Base-by-base conservation (phyloP, 2,797 vertebrate genomes). In the Hybognathus amarus region DNA sequence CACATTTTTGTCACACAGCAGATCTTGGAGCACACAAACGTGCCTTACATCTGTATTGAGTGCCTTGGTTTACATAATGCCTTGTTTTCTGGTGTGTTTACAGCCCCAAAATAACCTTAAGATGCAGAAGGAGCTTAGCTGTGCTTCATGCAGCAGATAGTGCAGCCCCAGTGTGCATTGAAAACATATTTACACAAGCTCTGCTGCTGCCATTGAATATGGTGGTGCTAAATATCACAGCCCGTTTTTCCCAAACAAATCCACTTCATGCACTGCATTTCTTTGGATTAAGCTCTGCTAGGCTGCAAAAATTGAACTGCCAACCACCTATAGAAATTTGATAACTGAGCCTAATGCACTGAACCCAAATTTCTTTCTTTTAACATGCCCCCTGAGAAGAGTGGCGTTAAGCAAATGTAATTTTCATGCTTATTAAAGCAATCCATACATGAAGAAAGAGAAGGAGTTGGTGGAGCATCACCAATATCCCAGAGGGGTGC, bases 241-340 rank as follows among this genome's bases (percentile, higher is more conserved):
- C 80, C 85, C 67, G 59, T 84, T 90, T 89, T 38, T 6, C 66
- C 36, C 54, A 78, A 82, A 73, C 88, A 83, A 88, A 88, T 88
- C 84, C 83, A 63, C 79, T 85, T 83, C 85, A 83, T 63, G 61
- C 61, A 66, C 69, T 68, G 77, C 15, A 79, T 68, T 85, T 82
- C 76, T 91, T 77, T 85, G 87, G 87, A 92, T 92, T 91, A 91
- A 89, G 89, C 90, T 91, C 92, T 89, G 89, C 87, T 93, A 92
- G 91, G 85, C 91, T 91, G 89, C 86, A 90, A 92, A n/a, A 93
- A 93, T 91, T 92, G 88, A 91, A 92, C 90, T 83, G 89, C 88
- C 91, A 92, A 86, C 88, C 85, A 67, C 89, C 88, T 92, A 91
- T 86, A 89, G 89, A 91, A 88, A 90, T 90, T 77, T 88, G 91